Evolutionary conservation across 30 jellyfish, hydroid and myxozoan genomes (phyloP).

Genomic region (Cassiopea andromeda): DNA sequence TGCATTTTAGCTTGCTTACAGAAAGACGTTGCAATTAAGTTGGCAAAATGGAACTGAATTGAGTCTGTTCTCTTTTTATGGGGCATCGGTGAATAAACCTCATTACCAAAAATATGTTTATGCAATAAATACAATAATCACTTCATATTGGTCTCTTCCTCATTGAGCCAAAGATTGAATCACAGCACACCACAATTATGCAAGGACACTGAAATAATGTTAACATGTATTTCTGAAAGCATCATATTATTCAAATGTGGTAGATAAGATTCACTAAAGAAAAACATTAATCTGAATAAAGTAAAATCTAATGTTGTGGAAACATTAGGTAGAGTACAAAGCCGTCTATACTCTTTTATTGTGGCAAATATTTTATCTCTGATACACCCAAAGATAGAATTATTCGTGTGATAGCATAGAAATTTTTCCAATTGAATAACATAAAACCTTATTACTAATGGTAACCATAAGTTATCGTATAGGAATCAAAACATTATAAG

Average conservation of each 20-base stretch:
- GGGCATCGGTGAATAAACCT: too few relatives aligned
- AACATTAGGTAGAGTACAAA: not conserved
- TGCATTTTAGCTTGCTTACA: too few relatives aligned
- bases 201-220: not conserved
- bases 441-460: not conserved
- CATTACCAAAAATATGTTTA: too few relatives aligned
- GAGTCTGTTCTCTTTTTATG: too few relatives aligned
- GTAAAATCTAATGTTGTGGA: not conserved
- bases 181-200: not conserved
- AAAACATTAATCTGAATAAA: not conserved
- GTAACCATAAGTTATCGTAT: constrained; percentile 1
- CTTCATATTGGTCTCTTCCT: too few relatives aligned
- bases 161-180: too few relatives aligned
- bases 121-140: too few relatives aligned
- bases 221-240: not conserved
- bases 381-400: not conserved
- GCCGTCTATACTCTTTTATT: not conserved
- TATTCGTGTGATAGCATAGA: not conserved
- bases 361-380: not conserved
- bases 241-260: not conserved
- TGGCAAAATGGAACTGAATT: too few relatives aligned
- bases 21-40: too few relatives aligned
- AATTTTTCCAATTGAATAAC: not conserved
- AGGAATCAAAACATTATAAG: not conserved
- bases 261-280: not conserved